A percentile compares a stretch with the other conserved stretches of the same genome.
Conservation (phyloP, 2,888 invertebrate species). For the Aplocera efformata region DNA sequence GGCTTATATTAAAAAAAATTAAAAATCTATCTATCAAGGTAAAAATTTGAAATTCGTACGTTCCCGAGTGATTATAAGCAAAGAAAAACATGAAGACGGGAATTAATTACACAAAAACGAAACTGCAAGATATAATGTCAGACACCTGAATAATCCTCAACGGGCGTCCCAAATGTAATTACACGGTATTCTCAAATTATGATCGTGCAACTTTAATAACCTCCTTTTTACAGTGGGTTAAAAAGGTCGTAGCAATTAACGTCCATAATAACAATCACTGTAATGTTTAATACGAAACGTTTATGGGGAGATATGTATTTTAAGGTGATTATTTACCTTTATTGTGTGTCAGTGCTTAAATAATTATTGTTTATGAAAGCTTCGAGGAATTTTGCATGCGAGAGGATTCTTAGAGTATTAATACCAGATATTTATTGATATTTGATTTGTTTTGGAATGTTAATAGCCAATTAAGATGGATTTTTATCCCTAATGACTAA, state of each 20-base stretch:
- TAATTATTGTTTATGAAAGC: slow-evolving; percentile 41
- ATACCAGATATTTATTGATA: too few relatives aligned
- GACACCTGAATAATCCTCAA: slow-evolving; percentile 43
- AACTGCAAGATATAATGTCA: slow-evolving; percentile 17
- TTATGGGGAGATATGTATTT: slow-evolving; percentile 56
- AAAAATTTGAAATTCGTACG: too few relatives aligned
- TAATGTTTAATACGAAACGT: slow-evolving; percentile 53
- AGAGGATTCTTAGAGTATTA: slow-evolving; percentile 31
- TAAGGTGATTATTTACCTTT: slow-evolving; percentile 45
- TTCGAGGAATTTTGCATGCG: slow-evolving; percentile 37
- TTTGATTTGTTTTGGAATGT: too few relatives aligned
- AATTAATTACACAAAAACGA: slow-evolving; percentile 12
- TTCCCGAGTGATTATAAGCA: background rate
- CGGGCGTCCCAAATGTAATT: slow-evolving; percentile 55
- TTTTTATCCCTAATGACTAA: too few relatives aligned
- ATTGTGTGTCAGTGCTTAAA: slow-evolving; percentile 47
- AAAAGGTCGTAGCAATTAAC: slow-evolving; percentile 72
- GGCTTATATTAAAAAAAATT: too few relatives aligned
- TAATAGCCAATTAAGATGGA: too few relatives aligned
- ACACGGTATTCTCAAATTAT: slow-evolving; percentile 57
- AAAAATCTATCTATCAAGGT: too few relatives aligned
- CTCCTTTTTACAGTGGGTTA: too few relatives aligned
- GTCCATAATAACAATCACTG: slow-evolving; percentile 59
- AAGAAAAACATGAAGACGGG: background rate
- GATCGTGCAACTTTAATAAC: slow-evolving; percentile 44